These are phyloP conservation scores for Anguilla megastoma DNA, from an alignment of 2,797 vertebrate species.

Conservation along the genomic window DNA sequence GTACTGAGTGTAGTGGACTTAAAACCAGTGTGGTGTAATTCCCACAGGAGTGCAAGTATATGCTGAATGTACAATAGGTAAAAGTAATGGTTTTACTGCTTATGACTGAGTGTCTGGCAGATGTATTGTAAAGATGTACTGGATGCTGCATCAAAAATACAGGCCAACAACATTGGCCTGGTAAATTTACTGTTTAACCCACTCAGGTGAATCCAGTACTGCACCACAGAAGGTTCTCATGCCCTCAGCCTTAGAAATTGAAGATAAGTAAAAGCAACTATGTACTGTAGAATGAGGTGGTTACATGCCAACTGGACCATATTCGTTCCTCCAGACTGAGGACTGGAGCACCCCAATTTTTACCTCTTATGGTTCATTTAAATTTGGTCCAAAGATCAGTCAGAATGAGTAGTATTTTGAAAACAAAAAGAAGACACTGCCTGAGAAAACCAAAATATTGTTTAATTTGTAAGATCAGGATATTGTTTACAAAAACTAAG, in stretches of 20 bases:
- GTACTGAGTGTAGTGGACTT: neutral
- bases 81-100: neutral
- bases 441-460: slow-evolving; percentile 33
- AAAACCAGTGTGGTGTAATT: neutral
- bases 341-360: neutral
- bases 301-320: neutral
- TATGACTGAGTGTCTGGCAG: neutral
- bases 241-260: neutral
- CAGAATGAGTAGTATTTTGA: neutral
- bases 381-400: neutral
- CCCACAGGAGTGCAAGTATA: neutral
- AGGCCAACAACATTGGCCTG: neutral
- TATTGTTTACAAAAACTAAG: slow-evolving; percentile 36
- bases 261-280: neutral
- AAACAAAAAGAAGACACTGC: neutral
- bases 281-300: neutral
- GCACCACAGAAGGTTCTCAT: neutral
- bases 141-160: neutral
- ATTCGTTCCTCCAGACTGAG: neutral
- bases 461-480: slow-evolving; percentile 37
- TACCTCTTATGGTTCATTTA: neutral
- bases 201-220: neutral
- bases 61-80: neutral
- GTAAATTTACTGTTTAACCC: neutral
- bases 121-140: neutral